Evolutionary conservation across 1,140 invertebrate species (phyloP), one percentile per base, ranked within the genome.

Genomic region (Pygmarrhopalites habei): DNA sequence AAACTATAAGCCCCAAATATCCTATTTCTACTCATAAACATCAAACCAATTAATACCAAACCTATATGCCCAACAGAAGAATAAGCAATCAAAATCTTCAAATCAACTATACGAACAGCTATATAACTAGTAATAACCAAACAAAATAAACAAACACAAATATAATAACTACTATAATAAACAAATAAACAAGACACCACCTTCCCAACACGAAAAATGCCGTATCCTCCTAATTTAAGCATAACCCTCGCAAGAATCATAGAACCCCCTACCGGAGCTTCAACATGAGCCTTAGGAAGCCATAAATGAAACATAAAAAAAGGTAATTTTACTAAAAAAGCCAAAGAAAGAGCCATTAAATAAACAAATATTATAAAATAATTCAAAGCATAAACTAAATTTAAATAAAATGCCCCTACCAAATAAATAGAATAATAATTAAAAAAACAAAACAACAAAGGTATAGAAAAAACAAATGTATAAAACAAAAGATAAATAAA

Each of bases 231-330:
- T 78, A 86, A 79, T 75, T 86, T 86, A 75, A 86, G 76, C 73
- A 86, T 77, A 75, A 86, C 74, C 0, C 80, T 84, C 44, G 83
- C 84, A 75, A 86, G 82, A 82, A 86, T 81, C 76, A 86, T 56
- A 14, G 52, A 62, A 29, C 60, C 60, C 1, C 43, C 1, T 26
- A 62, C 60, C 41, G 60, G 60, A 69, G 83, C 83, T 72, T 87
- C 83, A 23, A 86, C 83, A 82, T 86, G 84, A 78, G 83, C 84
- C 60, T 85, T 85, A 55, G 84, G 84, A 57, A 87, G 75, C 74
- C 85, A 86, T 72, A 85, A 77, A 82, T 86, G 84, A 77, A 83
- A 66, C 72, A 81, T 76, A 82, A 79, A 85, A 75, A 85, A 80
- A 25, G 85, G 84, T 71, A 85, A 79, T 78, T 86, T 86, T 57